Base-by-base conservation (phyloP, 2,113 vertebrate genomes). In the Neomonachus schauinslandi region DNA sequence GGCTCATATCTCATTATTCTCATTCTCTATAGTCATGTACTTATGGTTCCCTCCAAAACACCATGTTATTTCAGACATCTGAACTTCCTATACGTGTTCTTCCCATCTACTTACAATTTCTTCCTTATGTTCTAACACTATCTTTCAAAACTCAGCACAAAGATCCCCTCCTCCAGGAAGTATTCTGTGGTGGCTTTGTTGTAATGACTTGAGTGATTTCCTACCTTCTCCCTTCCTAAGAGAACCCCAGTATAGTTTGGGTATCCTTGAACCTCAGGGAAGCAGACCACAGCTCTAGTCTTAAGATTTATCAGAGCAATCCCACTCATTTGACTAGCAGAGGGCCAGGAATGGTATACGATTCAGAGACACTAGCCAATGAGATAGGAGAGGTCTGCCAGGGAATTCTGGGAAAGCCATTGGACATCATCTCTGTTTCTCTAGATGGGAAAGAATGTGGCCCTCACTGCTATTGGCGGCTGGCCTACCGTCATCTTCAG, bases 11-110 rank as follows among this genome's bases (percentile, higher is more conserved):
- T 61, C 19, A 26, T 49, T 12, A 59, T 2, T 63, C 59, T 72
- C 55, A 8, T 46, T 33, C n/a, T 71, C 53, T 13, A 71, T 0
- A 12, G 14, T 28, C 10, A 49, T 0, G 1, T 4, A 31, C 31
- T 53, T 57, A 13, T 3, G 16, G 72, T 10, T 84, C 36, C 72
- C 63, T 76, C 51, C 46, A 57, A 14, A 80, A 93, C 21, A 18
- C 14, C 26, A 21, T 19, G 59, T 49, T 67, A n/a, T 26, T 84
- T 89, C 57, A 76, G n/a, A 69, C 28, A 86, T 95, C 15, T 49
- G 76, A 84, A 57, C 26, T 89, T 69, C 39, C 21, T 69, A 19
- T 21, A 24, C 1, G 39, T 28, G 26, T 63, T 13, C 12, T 18
- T 76, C 8, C 28, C 16, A 4, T 53, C 79, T 42, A 71, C 55